These are phyloP conservation scores for Brienomyrus longianalis DNA, from an alignment of 2,113 vertebrate genomes.

Conservation along the genomic window DNA sequence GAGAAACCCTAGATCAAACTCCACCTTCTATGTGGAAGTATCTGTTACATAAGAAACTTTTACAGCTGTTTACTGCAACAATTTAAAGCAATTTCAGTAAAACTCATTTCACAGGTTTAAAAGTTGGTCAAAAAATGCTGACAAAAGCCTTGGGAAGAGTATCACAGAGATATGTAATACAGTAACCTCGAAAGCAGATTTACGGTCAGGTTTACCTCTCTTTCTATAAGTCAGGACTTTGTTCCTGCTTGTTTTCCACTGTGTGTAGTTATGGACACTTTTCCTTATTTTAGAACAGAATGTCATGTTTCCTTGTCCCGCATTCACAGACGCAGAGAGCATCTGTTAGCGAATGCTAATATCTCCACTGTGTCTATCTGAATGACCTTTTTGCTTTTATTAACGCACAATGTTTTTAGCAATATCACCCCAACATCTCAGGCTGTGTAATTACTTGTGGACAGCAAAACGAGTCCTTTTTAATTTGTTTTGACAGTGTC, in stretches of 20 bases:
- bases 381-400: conserved; percentile 61
- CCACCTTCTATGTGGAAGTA: background rate
- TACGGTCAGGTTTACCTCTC: background rate
- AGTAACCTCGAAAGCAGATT: background rate
- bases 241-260: conserved; percentile 28
- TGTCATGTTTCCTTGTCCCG: conserved; percentile 35
- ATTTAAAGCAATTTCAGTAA: background rate
- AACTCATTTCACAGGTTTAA: background rate
- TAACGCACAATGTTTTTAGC: conserved; percentile 50
- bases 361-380: conserved; percentile 29
- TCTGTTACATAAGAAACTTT: background rate
- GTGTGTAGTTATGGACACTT: conserved; percentile 47
- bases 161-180: background rate
- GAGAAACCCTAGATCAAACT: background rate
- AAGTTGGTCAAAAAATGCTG: background rate
- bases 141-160: background rate
- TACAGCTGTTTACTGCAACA: background rate
- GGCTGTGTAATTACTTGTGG: conserved; percentile 56
- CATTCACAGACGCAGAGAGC: conserved; percentile 25
- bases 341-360: conserved; percentile 46
- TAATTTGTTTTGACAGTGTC: conserved; percentile 59
- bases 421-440: conserved; percentile 52
- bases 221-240: background rate
- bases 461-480: conserved; percentile 42
- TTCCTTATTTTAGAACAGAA: conserved; percentile 25